Percentiles rank a stretch among this genome's conserved stretches.
Evolutionary conservation across 2,113 vertebrate species (phyloP).

Genomic region (Leuciscus idus): DNA sequence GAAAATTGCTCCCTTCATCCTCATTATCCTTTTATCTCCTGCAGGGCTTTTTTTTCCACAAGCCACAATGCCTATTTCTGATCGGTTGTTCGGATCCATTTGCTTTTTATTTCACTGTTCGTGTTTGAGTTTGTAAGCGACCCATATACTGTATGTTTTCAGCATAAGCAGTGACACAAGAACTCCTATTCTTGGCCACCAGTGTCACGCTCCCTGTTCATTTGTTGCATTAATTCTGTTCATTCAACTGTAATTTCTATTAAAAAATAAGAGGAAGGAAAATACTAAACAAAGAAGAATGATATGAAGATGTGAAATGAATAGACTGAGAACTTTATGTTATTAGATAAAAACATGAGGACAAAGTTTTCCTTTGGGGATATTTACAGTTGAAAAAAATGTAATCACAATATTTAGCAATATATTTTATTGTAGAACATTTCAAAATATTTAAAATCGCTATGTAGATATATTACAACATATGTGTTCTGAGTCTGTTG

Average conservation of each 20-base stretch:
- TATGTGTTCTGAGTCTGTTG: too few relatives aligned
- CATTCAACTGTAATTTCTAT: background rate
- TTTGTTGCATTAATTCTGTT: background rate
- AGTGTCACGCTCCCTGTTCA: background rate
- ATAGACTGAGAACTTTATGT: too few relatives aligned
- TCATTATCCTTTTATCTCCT: slow-evolving; percentile 22
- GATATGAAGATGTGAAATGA: too few relatives aligned
- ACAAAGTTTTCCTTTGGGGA: too few relatives aligned
- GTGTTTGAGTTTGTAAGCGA: background rate
- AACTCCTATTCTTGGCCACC: background rate
- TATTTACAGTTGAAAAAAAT: too few relatives aligned
- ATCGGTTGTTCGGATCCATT: background rate
- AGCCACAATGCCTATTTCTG: background rate
- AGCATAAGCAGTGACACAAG: background rate
- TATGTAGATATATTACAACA: too few relatives aligned
- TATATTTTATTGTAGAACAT: too few relatives aligned
- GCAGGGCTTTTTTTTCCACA: background rate
- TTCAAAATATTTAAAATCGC: too few relatives aligned
- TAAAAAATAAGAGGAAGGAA: too few relatives aligned
- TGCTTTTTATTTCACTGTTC: background rate
- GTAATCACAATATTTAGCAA: too few relatives aligned
- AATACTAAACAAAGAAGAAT: background rate
- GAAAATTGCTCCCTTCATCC: background rate
- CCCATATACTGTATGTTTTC: background rate
- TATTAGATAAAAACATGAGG: too few relatives aligned